phyloP scores from a whole-genome alignment of 2,888 invertebrate species.

The Strigamia maritima region DNA sequence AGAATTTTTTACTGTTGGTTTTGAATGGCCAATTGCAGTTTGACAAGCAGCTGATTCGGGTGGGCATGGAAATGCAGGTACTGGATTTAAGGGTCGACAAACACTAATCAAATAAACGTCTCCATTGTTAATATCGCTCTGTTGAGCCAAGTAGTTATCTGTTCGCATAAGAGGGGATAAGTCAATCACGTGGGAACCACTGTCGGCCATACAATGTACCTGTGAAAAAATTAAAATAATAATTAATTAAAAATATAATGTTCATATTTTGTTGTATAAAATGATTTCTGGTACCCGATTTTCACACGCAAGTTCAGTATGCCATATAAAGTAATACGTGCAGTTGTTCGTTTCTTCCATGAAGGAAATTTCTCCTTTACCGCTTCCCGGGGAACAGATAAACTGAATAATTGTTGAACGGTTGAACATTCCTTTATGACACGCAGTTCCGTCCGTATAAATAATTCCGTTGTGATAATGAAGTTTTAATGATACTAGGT shows the following conservation, averaged over 20 bases:
- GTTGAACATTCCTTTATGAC: slow-evolving; percentile 44
- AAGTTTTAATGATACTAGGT: too few species aligned
- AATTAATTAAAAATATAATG: neutral
- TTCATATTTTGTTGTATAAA: too few species aligned
- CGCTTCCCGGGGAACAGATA: slow-evolving; percentile 46
- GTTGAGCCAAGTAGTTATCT: slow-evolving; percentile 44
- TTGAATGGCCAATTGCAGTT: slow-evolving; percentile 37
- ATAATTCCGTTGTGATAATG: slow-evolving; percentile 47
- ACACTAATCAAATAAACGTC: slow-evolving; percentile 50
- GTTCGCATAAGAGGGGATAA: slow-evolving; percentile 47
- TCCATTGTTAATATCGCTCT: neutral
- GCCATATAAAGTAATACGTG: slow-evolving; percentile 50
- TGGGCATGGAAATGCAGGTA: slow-evolving; percentile 45
- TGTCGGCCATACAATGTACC: slow-evolving; percentile 48
- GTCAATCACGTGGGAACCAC: slow-evolving; percentile 45
- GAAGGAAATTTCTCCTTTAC: slow-evolving; percentile 47
- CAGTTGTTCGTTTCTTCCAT: slow-evolving; percentile 48
- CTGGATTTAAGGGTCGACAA: slow-evolving; percentile 48
- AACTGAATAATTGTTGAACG: slow-evolving; percentile 49
- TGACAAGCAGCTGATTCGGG: slow-evolving; percentile 49
- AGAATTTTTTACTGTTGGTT: slow-evolving; percentile 14
- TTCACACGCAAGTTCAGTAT: slow-evolving; percentile 50
- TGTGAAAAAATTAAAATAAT: slow-evolving; percentile 41
- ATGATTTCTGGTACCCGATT: neutral
- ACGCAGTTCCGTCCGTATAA: slow-evolving; percentile 48